Evolutionary conservation across 2,113 vertebrate genomes (phyloP).

Genomic region (Microtus richardsoni): DNA sequence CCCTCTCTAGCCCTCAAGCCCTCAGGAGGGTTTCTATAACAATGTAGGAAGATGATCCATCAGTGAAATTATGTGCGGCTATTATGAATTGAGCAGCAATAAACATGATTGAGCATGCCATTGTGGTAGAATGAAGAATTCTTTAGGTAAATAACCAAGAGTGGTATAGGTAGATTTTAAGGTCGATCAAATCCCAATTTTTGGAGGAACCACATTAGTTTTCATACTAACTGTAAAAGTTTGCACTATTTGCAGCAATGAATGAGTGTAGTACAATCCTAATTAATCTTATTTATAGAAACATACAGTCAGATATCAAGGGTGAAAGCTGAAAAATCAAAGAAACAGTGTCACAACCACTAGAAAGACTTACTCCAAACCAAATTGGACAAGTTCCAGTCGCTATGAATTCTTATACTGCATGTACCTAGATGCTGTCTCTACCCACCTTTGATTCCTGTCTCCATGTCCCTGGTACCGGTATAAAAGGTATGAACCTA

Average conservation of each 20-base stretch:
- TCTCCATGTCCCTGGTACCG: too few relatives aligned
- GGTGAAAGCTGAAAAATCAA: too few relatives aligned
- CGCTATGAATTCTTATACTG: too few relatives aligned
- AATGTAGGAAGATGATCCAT: not conserved
- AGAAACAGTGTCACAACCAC: too few relatives aligned
- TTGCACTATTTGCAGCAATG: not conserved
- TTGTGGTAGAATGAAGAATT: not conserved
- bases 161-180: not conserved
- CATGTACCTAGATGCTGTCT: too few relatives aligned
- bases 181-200: not conserved
- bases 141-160: not conserved
- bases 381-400: too few relatives aligned
- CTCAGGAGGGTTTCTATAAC: not conserved
- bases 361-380: too few relatives aligned
- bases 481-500: too few relatives aligned
- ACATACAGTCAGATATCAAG: too few relatives aligned
- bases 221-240: not conserved
- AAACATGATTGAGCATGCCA: not conserved
- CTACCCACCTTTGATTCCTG: too few relatives aligned
- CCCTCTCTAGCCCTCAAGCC: not conserved
- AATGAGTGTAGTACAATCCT: too few relatives aligned
- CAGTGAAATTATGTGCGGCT: not conserved
- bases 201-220: not conserved
- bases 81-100: not conserved
- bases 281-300: too few relatives aligned